phyloP scores from a whole-genome alignment of 2,113 vertebrate species.

The Micromys minutus region DNA sequence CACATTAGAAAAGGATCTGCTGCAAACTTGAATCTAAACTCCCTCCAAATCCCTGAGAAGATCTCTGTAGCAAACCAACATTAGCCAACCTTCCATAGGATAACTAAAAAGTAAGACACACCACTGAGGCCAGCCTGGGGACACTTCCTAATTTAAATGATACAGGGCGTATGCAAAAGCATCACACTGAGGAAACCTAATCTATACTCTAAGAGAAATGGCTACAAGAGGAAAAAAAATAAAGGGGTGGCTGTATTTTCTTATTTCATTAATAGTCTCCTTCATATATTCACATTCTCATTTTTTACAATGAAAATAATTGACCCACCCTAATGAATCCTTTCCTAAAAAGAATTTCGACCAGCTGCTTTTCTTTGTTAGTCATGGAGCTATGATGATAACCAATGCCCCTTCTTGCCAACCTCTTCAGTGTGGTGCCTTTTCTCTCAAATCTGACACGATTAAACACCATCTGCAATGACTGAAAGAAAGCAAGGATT shows the following conservation, averaged over 20 bases:
- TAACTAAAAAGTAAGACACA: background rate
- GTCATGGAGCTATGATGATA: slow-evolving; percentile 79
- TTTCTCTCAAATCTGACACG: slow-evolving; percentile 66
- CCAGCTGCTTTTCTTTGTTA: slow-evolving; percentile 67
- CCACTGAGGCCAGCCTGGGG: background rate
- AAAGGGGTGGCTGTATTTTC: background rate
- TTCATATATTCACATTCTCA: background rate
- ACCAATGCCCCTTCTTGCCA: slow-evolving; percentile 82
- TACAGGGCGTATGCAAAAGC: background rate
- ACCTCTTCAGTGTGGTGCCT: slow-evolving; percentile 11
- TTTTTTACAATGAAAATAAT: slow-evolving; percentile 26
- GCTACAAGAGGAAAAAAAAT: background rate
- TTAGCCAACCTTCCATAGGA: background rate
- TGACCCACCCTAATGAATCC: slow-evolving; percentile 84
- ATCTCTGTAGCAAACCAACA: background rate
- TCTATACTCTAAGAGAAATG: background rate
- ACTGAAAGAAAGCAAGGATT: slow-evolving; percentile 70
- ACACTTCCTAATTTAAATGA: background rate
- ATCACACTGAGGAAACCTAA: background rate
- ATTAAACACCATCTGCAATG: slow-evolving; percentile 75
- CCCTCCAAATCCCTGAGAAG: background rate
- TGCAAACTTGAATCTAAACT: background rate
- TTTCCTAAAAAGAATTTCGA: slow-evolving; percentile 85
- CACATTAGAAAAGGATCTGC: background rate
- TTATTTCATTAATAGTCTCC: background rate